Conservation (phyloP, 2,113 vertebrate species). For the Aptenodytes patagonicus region DNA sequence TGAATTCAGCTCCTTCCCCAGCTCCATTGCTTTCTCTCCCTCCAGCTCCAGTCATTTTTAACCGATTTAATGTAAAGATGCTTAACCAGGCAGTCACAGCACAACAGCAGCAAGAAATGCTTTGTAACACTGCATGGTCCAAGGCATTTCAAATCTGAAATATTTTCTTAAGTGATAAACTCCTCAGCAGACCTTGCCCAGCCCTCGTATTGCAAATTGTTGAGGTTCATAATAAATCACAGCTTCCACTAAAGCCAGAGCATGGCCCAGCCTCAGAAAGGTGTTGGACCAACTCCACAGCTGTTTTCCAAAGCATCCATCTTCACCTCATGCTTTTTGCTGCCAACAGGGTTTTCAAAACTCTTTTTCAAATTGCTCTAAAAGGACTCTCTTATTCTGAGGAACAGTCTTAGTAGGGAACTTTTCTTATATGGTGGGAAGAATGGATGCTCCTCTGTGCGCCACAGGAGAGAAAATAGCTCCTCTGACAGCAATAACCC, state of each 20-base stretch:
- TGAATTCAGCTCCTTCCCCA: neutral
- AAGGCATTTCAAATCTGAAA: neutral
- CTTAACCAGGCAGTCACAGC: neutral
- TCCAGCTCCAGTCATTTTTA: neutral
- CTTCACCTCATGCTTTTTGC: neutral
- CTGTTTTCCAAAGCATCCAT: conserved; percentile 41
- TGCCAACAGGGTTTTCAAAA: neutral
- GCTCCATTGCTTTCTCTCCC: neutral
- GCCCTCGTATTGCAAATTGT: neutral
- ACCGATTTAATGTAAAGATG: neutral
- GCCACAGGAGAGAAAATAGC: neutral
- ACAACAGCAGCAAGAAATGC: neutral
- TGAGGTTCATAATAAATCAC: neutral
- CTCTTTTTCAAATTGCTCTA: neutral
- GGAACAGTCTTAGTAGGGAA: neutral
- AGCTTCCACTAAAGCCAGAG: neutral
- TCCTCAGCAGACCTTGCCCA: neutral
- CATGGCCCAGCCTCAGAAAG: neutral
- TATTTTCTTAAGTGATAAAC: neutral
- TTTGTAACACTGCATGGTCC: neutral
- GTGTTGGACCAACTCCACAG: neutral
- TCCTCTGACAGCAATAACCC: neutral
- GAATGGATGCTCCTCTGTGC: neutral
- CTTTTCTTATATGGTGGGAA: neutral
- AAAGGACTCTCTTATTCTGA: neutral